Percentiles rank a stretch among this genome's conserved stretches.
phyloP scores from a whole-genome alignment of 2,113 vertebrate species.

The Tinamus guttatus region DNA sequence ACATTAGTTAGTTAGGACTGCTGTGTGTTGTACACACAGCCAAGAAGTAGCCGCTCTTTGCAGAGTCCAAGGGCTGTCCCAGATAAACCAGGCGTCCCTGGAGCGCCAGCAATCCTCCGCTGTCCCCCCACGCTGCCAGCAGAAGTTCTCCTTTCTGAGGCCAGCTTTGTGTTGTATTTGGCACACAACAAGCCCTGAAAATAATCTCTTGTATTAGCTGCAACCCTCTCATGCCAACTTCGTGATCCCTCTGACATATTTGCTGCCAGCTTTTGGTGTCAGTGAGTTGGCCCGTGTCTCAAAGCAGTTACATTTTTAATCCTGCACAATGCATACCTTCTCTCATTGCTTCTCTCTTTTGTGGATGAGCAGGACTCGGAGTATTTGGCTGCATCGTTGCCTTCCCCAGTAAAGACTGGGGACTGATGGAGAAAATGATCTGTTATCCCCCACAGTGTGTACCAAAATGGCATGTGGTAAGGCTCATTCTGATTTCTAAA shows the following conservation, averaged over 20 bases:
- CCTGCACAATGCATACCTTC: constrained; percentile 53
- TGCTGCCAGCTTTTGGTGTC: constrained; percentile 62
- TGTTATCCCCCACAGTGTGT: constrained; percentile 15
- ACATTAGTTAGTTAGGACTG: neutral
- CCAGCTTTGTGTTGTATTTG: constrained; percentile 66
- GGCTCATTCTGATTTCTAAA: constrained; percentile 46
- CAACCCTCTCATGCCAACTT: constrained; percentile 59
- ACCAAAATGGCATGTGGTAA: constrained; percentile 58
- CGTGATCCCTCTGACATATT: constrained; percentile 61
- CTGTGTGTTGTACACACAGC: neutral
- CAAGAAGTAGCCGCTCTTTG: constrained; percentile 4
- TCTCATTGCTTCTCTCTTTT: neutral
- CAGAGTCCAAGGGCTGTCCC: neutral
- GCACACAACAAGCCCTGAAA: constrained; percentile 41
- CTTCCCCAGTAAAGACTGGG: constrained; percentile 16
- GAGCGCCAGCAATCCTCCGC: neutral
- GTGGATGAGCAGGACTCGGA: neutral
- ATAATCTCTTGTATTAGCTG: constrained; percentile 73
- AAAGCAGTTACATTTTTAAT: constrained; percentile 11
- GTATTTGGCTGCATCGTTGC: constrained; percentile 26
- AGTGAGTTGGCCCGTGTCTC: constrained; percentile 20
- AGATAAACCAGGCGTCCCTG: neutral
- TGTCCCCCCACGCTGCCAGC: neutral
- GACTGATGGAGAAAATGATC: constrained; percentile 46
- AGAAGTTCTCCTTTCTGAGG: constrained; percentile 45